Base-by-base conservation (phyloP, 2,888 invertebrate genomes). In the Protodeltote pygarga region DNA sequence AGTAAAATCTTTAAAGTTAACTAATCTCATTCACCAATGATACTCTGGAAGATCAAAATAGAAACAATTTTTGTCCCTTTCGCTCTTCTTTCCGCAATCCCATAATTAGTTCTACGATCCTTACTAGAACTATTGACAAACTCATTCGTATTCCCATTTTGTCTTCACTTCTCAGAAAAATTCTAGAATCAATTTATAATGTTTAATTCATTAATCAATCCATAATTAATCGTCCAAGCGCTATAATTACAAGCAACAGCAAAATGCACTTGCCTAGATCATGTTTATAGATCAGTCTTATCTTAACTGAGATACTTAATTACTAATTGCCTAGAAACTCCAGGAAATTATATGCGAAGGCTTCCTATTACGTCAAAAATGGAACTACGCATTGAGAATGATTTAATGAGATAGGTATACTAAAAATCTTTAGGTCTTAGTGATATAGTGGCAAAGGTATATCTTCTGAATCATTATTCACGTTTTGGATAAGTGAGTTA, bases 201-300 rank as follows among this genome's bases (percentile, higher is more conserved):
- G 45, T 49, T 11, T 41, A 47, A 48, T 62, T 69, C 50, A 71
- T 63, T 51, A 48, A 52, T 60, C 64, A 66, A 51, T 60, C 38
- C 2, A 32, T 47, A 69, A 69, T 69, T 63, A 69, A 69, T 64
- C 32, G 34, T 15, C n/a, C 29, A 16, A 41, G 48, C 38, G 15
- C 19, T 33, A 42, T 72, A 65, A 60, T 72, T 65, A 65, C 39
- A 34, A 28, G 28, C 29, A 48, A 73, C 73, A 74, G 38, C 67
- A 47, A 64, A 73, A 48, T 58, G 75, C 75, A 74, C 73, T 73
- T 58, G 58, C 39, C 46, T 29, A 27, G 51, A 57, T 65, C 65
- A 53, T 59, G 57, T 62, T 54, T 29, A 28, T 37, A 45, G 40
- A 59, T 59, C 64, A 58, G 13, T 63, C 19, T 69, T 51, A 63